phyloP scores from a whole-genome alignment of 2,888 invertebrate genomes.

The Protodeltote pygarga region DNA sequence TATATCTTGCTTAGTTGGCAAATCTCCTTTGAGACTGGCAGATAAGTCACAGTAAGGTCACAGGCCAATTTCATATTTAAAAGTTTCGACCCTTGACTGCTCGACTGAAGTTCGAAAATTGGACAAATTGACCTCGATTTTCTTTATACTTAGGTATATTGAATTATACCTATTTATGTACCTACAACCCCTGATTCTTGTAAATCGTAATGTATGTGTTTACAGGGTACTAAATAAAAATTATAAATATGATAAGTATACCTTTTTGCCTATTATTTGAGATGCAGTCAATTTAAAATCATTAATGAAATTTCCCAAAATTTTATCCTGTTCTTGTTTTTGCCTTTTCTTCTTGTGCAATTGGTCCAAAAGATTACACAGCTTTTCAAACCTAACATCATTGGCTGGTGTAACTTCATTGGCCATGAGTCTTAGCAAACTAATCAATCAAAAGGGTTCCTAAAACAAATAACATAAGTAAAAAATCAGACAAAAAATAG shows the following conservation, averaged over 20 bases:
- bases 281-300: conserved; percentile 75
- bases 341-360: conserved; percentile 78
- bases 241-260: conserved; percentile 48
- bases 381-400: conserved; percentile 79
- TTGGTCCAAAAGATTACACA: conserved; percentile 89
- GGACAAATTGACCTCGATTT: too few relatives aligned
- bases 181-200: too few relatives aligned
- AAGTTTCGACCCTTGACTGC: too few relatives aligned
- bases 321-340: conserved; percentile 77
- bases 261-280: conserved; percentile 66
- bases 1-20: too few relatives aligned
- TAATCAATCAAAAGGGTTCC: conserved; percentile 6
- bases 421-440: conserved; percentile 36
- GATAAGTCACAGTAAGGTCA: too few relatives aligned
- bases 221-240: too few relatives aligned
- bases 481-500: neutral
- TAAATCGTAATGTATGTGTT: too few relatives aligned
- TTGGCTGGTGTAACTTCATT: conserved; percentile 55
- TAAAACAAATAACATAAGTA: conserved; percentile 42
- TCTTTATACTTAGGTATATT: too few relatives aligned
- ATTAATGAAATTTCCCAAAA: conserved; percentile 80
- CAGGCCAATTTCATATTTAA: too few relatives aligned
- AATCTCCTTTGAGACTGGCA: too few relatives aligned
- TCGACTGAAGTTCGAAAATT: too few relatives aligned
- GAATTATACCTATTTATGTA: too few relatives aligned